Base-by-base conservation (phyloP, 2,113 vertebrate genomes). In the Siniperca chuatsi region DNA sequence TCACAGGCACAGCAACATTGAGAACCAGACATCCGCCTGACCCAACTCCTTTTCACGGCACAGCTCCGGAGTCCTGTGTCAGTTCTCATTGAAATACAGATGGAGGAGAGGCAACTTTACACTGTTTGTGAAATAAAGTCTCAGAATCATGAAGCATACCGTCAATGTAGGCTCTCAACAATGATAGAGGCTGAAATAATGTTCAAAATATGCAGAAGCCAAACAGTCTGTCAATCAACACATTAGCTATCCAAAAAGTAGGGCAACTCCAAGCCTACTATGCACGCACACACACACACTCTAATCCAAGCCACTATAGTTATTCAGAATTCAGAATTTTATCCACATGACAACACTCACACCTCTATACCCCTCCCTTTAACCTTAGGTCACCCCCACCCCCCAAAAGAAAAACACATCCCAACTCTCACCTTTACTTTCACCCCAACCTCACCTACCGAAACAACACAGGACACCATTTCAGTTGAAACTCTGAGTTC, bases 11-110 rank as follows among this genome's bases (percentile, higher is more conserved):
- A 90, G 78, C 83, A 92, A 79, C 68, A 68, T 62, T n/a, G 78
- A 90, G 75, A 87, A 86, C 61, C 77, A 92, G 90, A 92, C 89
- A 88, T 91, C 91, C 61, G 77, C 78, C 82, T 82, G 66, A 90
- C 81, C 68, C 83, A 20, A 84, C 83, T 81, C 82, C n/a, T 80
- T 77, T 74, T 81, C 72, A 58, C 76, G 44, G 71, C 40, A 23
- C 71, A 74, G 73, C 79, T 62, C 68, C 0, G 8, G 85, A 86
- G 78, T 87, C 82, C 61, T 21, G 54, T 84, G 77, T 83, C 82
- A 74, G 16, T 61, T 85, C 66, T 73, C 70, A 16, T 7, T 52
- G 54, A 69, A 60, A 84, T n/a, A 60, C 67, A 88, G 75, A 77
- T 42, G 50, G 21, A 78, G 21, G 73, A 85, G 61, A 86, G 13